A percentile compares a stretch with the other conserved stretches of the same genome.
These are phyloP conservation scores for Planiliza haematocheilus DNA, from an alignment of 2,113 vertebrate genomes.

Conservation along the genomic window DNA sequence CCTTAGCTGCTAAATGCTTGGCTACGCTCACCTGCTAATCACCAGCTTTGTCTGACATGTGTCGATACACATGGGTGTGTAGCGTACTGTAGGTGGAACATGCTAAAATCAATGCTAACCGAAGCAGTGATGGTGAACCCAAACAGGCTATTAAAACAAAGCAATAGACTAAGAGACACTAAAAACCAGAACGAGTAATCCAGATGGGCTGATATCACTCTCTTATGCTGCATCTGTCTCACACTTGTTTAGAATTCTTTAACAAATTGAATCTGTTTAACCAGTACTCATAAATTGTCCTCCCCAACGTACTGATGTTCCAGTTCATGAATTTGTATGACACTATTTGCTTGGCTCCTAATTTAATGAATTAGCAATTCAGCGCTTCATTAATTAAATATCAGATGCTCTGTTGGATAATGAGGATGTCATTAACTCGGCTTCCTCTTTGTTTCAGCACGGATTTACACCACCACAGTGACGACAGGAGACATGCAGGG, in stretches of 20 bases:
- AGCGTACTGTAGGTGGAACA: too few species aligned
- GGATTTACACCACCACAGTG: slow-evolving; percentile 92
- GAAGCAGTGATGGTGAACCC: too few species aligned
- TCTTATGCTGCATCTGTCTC: neutral
- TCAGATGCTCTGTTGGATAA: slow-evolving; percentile 43
- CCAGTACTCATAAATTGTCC: neutral
- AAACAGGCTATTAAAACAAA: neutral
- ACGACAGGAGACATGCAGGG: slow-evolving; percentile 90
- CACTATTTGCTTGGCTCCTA: slow-evolving; percentile 20
- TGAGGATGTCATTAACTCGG: slow-evolving; percentile 44
- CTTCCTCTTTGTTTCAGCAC: slow-evolving; percentile 84
- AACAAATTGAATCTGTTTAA: neutral
- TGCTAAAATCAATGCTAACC: too few species aligned
- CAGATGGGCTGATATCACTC: too few species aligned
- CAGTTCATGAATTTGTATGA: slow-evolving; percentile 37
- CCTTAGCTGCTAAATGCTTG: too few species aligned
- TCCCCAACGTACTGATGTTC: slow-evolving; percentile 13
- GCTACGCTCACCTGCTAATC: too few species aligned
- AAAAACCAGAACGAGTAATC: too few species aligned
- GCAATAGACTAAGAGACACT: neutral
- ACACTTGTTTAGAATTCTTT: neutral
- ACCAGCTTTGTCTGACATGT: too few species aligned
- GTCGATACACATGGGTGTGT: too few species aligned
- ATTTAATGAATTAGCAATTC: slow-evolving; percentile 43
- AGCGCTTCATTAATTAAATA: slow-evolving; percentile 46